Base-by-base conservation (phyloP, 2,888 invertebrate species). In the Sipha maydis region DNA sequence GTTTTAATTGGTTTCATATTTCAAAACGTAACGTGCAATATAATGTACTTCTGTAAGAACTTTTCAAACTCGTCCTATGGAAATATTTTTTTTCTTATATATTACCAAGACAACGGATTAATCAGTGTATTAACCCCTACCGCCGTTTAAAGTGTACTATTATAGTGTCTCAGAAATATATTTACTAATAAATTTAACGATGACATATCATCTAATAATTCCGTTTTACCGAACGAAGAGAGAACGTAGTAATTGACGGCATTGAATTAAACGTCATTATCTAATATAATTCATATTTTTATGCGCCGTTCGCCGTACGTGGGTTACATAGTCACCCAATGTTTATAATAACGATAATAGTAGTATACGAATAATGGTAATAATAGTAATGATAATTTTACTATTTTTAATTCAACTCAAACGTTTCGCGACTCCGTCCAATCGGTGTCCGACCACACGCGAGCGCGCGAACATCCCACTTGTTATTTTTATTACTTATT, bases 381-480 rank as follows among this genome's bases (percentile, higher is more conserved):
- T 19, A 54, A 54, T 54, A 56, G 21, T 56, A 56, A 61, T 1
- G 69, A 69, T 69, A 11, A 69, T 79, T 78, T 79, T 38, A 61
- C 56, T 25, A 3, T 79, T 61, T 61, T 61, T 34, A 78, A 78
- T 73, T 38, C 34, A 21, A 73, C 73, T 14, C 73, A 17, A 34
- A 34, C 73, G 34, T 73, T 71, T 31, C 28, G 34, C 34, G 34
- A 38, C 34, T 38, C 19, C 21, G 34, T 73, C 73, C 34, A 38
- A 34, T 38, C 34, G n/a, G 69, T 28, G 69, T n/a, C 67, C 61
- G 61, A 67, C 80, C 80, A 67, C 61, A 61, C 61, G 61, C 56
- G 34, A 21, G 69, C 67, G 19, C 48, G 48, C 48, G 69, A 71
- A 71, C 83, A 9, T 48, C 83, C 83, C 83, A 83, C 83, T 71